Evolutionary conservation across 2,888 invertebrate genomes (phyloP).

Genomic region (Mechanitis mazaeus): DNA sequence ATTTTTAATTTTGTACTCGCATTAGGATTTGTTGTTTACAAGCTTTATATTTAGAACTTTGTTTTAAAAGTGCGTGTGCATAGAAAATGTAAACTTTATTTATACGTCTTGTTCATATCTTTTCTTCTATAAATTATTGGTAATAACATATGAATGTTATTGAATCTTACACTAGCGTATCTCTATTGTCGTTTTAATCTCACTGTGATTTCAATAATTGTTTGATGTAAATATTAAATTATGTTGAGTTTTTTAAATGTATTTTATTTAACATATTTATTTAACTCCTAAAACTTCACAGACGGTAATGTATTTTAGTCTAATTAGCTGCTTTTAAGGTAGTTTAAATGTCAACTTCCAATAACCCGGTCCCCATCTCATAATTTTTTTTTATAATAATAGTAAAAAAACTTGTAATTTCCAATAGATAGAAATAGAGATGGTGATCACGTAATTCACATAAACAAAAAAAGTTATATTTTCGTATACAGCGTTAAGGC

Average conservation of each 20-base stretch:
- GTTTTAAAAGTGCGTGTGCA: constrained; percentile 7
- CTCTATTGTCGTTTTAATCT: constrained; percentile 58
- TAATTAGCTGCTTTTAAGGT: too few relatives aligned
- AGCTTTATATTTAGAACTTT: constrained; percentile 1
- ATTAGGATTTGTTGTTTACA: neutral
- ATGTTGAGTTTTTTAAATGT: constrained; percentile 48
- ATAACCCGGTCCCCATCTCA: too few relatives aligned
- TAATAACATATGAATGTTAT: constrained; percentile 16
- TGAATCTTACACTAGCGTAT: constrained; percentile 41
- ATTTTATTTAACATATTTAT: constrained; percentile 31
- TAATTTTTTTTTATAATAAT: too few relatives aligned
- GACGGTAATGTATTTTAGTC: neutral
- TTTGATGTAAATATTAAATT: constrained; percentile 67
- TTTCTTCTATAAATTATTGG: constrained; percentile 15
- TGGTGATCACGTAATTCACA: too few relatives aligned
- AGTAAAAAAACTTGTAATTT: too few relatives aligned
- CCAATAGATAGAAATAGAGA: too few relatives aligned
- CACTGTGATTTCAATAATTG: constrained; percentile 63
- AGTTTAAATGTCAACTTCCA: too few relatives aligned
- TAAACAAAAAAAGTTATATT: too few relatives aligned
- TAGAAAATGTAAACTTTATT: neutral
- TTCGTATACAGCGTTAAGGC: too few relatives aligned
- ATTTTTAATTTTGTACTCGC: neutral
- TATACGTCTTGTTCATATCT: constrained; percentile 8
- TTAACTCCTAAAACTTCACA: neutral